Evolutionary conservation across 2,113 vertebrate species (phyloP), one percentile per base, ranked within the genome.

Genomic region (Etheostoma cragini): DNA sequence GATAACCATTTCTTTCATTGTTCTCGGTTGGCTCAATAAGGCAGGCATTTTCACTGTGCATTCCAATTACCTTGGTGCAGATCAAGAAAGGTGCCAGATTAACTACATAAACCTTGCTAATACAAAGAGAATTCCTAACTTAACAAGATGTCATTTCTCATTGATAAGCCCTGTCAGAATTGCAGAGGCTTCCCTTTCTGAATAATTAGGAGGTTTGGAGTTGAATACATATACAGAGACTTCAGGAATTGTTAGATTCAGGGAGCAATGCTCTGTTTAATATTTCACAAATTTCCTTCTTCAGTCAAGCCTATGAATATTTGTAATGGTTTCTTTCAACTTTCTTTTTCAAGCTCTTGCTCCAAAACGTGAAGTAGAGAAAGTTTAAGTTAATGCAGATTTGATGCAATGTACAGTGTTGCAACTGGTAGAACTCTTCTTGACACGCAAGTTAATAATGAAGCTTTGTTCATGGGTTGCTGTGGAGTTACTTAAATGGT

Each of bases 91-190:
- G 90, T 94, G 91, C 84, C 82, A 93, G 83, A 95, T 94, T 94
- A 94, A 94, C 92, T 87, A 89, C 88, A 94, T 91, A 93, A 95
- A 90, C 86, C 90, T 87, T 84, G 88, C 91, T 91, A 94, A 93
- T 93, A 94, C 94, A 95, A 95, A 95, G 94, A 93, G 94, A 95
- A 95, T 95, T 91, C 85, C 87, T 95, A 95, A 95, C 92, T 94
- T 93, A 95, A 94, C 92, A 94, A 91, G 88, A 93, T 93, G 89
- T 92, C 92, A 92, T 93, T 93, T 84, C 89, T 92, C 92, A 92
- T 92, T 93, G 93, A 95, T 92, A 91, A 92, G 86, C 73, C 68
- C 90, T 67, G 80, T 90, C 87, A 91, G 87, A 88, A 83, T 87
- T 82, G 82, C 89, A 8, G 14, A 79, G 76, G 83, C 72, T 88